Evolutionary conservation across 2,797 vertebrate genomes (phyloP).

Genomic region (Pempheris klunzingeri): DNA sequence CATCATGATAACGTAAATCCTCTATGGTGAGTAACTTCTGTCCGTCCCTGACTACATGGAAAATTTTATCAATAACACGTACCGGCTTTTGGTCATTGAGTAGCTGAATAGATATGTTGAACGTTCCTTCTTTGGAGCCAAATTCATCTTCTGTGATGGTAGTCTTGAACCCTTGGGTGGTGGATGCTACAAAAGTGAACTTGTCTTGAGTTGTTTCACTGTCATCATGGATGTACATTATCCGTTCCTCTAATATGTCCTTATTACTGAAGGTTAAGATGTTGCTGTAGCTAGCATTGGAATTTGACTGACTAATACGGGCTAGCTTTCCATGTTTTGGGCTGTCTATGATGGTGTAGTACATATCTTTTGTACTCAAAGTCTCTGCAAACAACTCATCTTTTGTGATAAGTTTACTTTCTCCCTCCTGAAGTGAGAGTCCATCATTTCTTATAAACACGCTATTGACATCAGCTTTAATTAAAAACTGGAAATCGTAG

Average conservation of each 20-base stretch:
- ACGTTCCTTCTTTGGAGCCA: slow-evolving; percentile 83
- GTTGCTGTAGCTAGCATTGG: slow-evolving; percentile 82
- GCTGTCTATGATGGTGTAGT: slow-evolving; percentile 86
- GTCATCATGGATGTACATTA: slow-evolving; percentile 93
- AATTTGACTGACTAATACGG: slow-evolving; percentile 86
- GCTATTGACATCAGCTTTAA: slow-evolving; percentile 87
- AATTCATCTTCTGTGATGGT: slow-evolving; percentile 59
- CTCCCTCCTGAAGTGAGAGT: slow-evolving; percentile 91
- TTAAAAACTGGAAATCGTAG: slow-evolving; percentile 87
- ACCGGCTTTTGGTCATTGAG: slow-evolving; percentile 93
- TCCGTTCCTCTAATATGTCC: slow-evolving; percentile 85
- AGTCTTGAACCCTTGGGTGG: slow-evolving; percentile 69
- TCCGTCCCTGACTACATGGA: slow-evolving; percentile 87
- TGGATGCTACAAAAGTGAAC: slow-evolving; percentile 87
- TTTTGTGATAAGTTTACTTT: slow-evolving; percentile 90
- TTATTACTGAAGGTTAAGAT: slow-evolving; percentile 87
- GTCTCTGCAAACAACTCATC: slow-evolving; percentile 89
- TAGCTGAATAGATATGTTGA: slow-evolving; percentile 88
- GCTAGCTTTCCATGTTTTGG: slow-evolving; percentile 89
- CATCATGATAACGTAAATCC: slow-evolving; percentile 90
- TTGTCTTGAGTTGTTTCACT: slow-evolving; percentile 89
- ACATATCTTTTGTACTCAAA: slow-evolving; percentile 84
- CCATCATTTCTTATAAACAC: slow-evolving; percentile 89
- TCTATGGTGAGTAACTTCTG: slow-evolving; percentile 88
- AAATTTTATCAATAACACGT: slow-evolving; percentile 88